A percentile compares a stretch with the other conserved stretches of the same genome.
These are phyloP conservation scores for Sinohyriopsis cumingii DNA, from an alignment of 2,888 invertebrate genomes.

Conservation along the genomic window DNA sequence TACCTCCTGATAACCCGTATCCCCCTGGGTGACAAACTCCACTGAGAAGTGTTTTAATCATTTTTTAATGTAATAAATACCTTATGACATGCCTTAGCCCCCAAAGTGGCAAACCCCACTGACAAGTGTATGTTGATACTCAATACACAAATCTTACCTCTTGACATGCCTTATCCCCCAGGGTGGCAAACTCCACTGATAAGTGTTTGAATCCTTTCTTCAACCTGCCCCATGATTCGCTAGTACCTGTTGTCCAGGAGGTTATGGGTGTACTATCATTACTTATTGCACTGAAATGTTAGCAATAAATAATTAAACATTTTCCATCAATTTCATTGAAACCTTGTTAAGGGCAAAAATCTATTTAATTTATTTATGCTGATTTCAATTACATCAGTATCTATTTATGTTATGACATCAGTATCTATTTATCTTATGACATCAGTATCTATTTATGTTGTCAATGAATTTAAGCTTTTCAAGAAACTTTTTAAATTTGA, in stretches of 20 bases:
- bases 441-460: too few relatives aligned
- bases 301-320: not conserved
- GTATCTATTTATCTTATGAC: too few relatives aligned
- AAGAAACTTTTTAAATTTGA: too few relatives aligned
- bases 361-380: too few relatives aligned
- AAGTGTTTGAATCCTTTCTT: constrained; percentile 66
- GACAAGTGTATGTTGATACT: too few relatives aligned
- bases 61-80: constrained; percentile 16
- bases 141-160: constrained; percentile 46
- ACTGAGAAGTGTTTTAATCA: constrained; percentile 53
- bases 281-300: constrained; percentile 58
- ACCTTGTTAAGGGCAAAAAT: not conserved
- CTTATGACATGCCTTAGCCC: not conserved
- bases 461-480: too few relatives aligned
- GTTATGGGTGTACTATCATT: constrained; percentile 59
- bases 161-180: constrained; percentile 66
- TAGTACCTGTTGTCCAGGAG: constrained; percentile 67
- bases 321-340: not conserved
- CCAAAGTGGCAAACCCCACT: not conserved
- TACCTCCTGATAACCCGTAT: constrained; percentile 54
- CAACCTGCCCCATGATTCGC: constrained; percentile 65
- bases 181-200: constrained; percentile 63
- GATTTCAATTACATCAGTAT: too few relatives aligned
- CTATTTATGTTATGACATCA: too few relatives aligned
- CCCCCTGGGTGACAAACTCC: constrained; percentile 60